These are phyloP conservation scores for Anoplophora glabripennis DNA, from an alignment of 1,140 invertebrate species.

Conservation along the genomic window DNA sequence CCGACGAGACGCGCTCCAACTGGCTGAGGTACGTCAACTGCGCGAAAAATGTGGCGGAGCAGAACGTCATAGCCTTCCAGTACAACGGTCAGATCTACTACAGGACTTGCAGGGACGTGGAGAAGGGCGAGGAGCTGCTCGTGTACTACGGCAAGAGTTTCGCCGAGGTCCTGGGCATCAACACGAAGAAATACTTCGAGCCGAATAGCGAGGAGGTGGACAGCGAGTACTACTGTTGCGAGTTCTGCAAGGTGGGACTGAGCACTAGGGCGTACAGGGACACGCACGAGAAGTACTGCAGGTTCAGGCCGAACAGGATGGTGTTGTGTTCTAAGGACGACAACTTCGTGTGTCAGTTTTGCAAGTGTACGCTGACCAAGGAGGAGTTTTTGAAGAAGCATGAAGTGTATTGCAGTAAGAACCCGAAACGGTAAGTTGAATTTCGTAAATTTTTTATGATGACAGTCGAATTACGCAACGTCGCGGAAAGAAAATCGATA, in stretches of 20 bases:
- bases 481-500: no score
- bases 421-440: no score
- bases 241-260: constrained; percentile 14
- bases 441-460: no score
- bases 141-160: constrained; percentile 58
- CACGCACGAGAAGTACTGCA: constrained; percentile 12
- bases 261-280: neutral
- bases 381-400: no score
- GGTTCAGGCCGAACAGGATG: constrained; percentile 6
- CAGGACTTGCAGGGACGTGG: constrained; percentile 52
- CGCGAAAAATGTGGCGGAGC: constrained; percentile 52
- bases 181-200: constrained; percentile 15
- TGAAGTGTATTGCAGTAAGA: no score
- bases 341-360: no score
- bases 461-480: no score
- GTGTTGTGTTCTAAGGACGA: neutral
- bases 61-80: constrained; percentile 59
- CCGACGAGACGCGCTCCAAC: constrained; percentile 50
- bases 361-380: no score
- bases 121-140: constrained; percentile 53
- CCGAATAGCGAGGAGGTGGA: neutral
- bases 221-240: constrained; percentile 12
- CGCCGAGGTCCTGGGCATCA: constrained; percentile 45
- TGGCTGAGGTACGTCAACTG: constrained; percentile 65
- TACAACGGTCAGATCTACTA: constrained; percentile 58